phyloP scores from a whole-genome alignment of 2,113 vertebrate species.

The Delphinapterus leucas region DNA sequence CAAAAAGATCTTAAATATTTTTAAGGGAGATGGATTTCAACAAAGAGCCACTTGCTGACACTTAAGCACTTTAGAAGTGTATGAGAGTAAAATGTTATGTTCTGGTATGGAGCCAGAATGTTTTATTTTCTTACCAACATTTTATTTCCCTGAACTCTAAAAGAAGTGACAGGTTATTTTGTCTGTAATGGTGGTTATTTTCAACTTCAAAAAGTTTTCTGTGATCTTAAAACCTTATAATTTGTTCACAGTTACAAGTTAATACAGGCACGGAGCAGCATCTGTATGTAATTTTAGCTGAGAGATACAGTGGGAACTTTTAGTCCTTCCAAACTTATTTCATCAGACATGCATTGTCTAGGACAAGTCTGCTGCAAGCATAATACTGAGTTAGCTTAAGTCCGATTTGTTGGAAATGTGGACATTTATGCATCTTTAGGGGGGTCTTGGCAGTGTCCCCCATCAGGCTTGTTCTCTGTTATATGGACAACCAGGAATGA shows the following conservation, averaged over 20 bases:
- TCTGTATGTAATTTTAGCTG: conserved; percentile 71
- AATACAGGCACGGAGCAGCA: conserved; percentile 79
- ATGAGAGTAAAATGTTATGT: conserved; percentile 78
- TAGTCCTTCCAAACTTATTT: conserved; percentile 65
- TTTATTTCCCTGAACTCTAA: conserved; percentile 83
- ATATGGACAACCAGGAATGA: background rate
- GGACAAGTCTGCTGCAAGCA: background rate
- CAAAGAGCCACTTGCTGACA: conserved; percentile 70
- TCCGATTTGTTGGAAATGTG: background rate
- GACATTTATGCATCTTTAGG: background rate
- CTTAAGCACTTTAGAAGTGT: conserved; percentile 77
- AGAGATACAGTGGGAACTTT: conserved; percentile 59
- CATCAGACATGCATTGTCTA: conserved; percentile 67
- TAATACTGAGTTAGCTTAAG: background rate
- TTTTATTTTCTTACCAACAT: conserved; percentile 80
- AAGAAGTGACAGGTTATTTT: conserved; percentile 87
- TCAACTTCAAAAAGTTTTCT: conserved; percentile 84
- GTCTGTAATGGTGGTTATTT: conserved; percentile 85
- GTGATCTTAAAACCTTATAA: conserved; percentile 86
- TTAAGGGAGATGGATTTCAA: conserved; percentile 55
- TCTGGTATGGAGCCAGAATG: conserved; percentile 71
- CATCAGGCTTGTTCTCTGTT: background rate
- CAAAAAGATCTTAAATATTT: conserved; percentile 53
- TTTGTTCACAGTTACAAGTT: conserved; percentile 84
- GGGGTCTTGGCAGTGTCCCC: background rate